Evolutionary conservation across 2,888 invertebrate species (phyloP).

Genomic region (Rotaria magnacalcarata): DNA sequence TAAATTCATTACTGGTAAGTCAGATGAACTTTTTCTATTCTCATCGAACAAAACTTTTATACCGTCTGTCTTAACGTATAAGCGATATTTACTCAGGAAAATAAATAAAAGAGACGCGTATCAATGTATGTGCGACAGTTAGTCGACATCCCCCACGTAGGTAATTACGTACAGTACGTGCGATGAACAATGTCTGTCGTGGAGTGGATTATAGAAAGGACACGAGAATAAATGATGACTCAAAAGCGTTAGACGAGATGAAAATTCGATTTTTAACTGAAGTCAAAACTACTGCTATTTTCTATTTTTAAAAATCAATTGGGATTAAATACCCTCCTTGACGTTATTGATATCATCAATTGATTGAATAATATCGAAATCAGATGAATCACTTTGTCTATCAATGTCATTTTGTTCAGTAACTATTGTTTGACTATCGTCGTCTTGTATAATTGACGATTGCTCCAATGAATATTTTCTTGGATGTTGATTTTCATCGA

Average conservation of each 20-base stretch:
- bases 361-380: neutral
- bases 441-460: neutral
- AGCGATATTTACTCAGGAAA: conserved; percentile 9
- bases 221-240: conserved; percentile 4
- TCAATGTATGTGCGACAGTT: neutral
- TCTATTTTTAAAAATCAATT: neutral
- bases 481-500: neutral
- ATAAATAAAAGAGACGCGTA: neutral
- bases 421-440: neutral
- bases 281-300: neutral
- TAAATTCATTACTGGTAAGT: neutral
- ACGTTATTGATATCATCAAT: neutral
- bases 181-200: conserved; percentile 14
- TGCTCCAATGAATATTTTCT: neutral
- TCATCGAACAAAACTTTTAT: neutral
- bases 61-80: neutral
- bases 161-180: conserved; percentile 23
- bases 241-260: neutral
- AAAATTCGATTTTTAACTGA: neutral
- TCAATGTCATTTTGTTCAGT: neutral
- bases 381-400: neutral
- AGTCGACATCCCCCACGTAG: neutral
- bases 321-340: neutral
- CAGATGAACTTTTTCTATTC: neutral
- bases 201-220: neutral